These are phyloP conservation scores for Papilio aristodemus DNA, from an alignment of 1,140 invertebrate species.

Conservation along the genomic window DNA sequence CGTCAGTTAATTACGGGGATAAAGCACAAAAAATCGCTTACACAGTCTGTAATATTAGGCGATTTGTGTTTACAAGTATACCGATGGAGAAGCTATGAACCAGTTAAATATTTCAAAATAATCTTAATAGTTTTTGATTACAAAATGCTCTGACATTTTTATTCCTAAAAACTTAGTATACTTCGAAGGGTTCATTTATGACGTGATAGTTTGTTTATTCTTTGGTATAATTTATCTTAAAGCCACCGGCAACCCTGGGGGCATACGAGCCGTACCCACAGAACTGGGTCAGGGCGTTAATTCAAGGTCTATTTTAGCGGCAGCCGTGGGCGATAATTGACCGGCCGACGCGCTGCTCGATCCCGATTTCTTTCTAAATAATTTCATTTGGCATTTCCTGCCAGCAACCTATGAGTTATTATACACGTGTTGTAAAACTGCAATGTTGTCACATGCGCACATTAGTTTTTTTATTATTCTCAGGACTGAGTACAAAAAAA, in stretches of 20 bases:
- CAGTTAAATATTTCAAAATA: no score
- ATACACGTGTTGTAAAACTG: background rate
- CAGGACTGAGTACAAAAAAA: no score
- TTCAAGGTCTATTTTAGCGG: conserved; percentile 4
- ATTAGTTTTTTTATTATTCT: no score
- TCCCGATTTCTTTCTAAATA: conserved; percentile 17
- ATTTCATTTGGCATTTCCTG: conserved; percentile 17
- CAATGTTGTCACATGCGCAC: background rate
- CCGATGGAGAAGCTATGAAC: no score
- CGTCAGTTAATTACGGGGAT: no score
- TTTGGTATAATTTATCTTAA: background rate
- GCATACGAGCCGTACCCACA: background rate
- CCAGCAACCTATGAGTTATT: background rate
- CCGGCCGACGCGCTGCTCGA: background rate
- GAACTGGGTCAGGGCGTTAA: conserved; percentile 16
- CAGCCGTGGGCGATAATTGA: conserved; percentile 16
- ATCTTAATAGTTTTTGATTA: no score
- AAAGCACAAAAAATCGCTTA: no score
- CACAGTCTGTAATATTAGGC: no score
- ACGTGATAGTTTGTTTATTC: background rate
- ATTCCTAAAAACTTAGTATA: no score
- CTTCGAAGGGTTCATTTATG: no score
- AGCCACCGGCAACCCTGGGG: conserved; percentile 4
- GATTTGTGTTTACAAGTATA: no score
- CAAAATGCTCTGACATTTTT: no score